Evolutionary conservation across 2,888 invertebrate species (phyloP), one percentile per base, ranked within the genome.

Genomic region (Pammene fasciana): DNA sequence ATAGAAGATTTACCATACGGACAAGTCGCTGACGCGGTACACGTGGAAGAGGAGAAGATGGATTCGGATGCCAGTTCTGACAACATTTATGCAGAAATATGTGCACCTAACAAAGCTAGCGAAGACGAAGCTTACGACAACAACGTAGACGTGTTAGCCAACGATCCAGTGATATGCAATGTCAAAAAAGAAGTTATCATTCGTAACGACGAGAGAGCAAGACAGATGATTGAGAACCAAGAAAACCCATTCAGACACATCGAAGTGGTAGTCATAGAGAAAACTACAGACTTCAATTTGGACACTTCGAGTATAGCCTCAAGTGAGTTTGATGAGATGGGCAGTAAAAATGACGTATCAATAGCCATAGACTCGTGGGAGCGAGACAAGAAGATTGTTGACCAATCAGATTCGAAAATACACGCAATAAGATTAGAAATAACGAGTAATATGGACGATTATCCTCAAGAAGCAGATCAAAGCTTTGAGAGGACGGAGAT

Each of bases 11-110:
- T 95, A 41, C 95, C 95, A 2, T 95, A 95, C 73, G 95, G 95
- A 10, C 94, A 95, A 86, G 95, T 95, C 6, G 94, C 95, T 8
- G 95, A 95, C 74, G 95, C 95, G 10, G 92, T 95, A 7, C 82
- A 86, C 57, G 78, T 86, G 5, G 90, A 89, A 75, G 88, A 89
- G 74, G 93, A 94, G 78, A 87, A 82, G 66, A 75, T 85, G 45
- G 90, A 91, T 73, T 87, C 89, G 0, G 92, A 92, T 72, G 81
- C 88, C 4, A 87, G 86, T 73, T 90, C 90, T 43, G 95, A 95
- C 78, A 95, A 95, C 76, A 95, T 95, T 76, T 95, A 95, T 79
- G 95, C 95, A 61, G 95, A 95, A 85, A 95, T 95, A 70, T 95
- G 95, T 74, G 80, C 89, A 52, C 89, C 93, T 2, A 83, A 84